Base-by-base conservation (phyloP, 1,140 invertebrate genomes). In the Lutraria rhynchaena region DNA sequence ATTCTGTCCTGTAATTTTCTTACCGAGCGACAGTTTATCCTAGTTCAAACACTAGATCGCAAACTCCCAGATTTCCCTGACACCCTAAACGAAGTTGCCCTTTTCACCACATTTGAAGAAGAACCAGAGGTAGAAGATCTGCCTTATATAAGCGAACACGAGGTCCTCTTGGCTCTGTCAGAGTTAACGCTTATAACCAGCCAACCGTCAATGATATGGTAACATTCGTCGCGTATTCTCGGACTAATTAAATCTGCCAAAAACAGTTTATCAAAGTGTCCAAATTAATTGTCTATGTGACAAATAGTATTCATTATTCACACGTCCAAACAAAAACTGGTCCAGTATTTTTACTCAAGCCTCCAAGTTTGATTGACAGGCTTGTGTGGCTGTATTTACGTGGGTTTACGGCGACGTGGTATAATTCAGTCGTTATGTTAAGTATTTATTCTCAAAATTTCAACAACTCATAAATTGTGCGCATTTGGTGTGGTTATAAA, bases 241-340 rank as follows among this genome's bases (percentile, higher is more conserved):
- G 69, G 2, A 71, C 19, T 55, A 57, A 55, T 35, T 71, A 71
- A 57, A 55, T 22, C 46, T 71, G 69, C 57, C 69, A 71, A 53
- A 51, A 55, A 53, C 4, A 22, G 27, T 22, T 55, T 31, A 41
- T 71, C 69, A 71, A 71, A 71, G 69, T 71, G 69, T 71, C 69
- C 27, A 15, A 1, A 17, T 55, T 71, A 53, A 70, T 53, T 71
- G 51, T 71, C 22, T n/a, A 15, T 55, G 24, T 71, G 69, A 71
- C 53, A 55, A 71, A 71, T 27, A 46, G 22, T 41, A 37, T 57
- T 55, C 51, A 71, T 55, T 37, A 15, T 55, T 71, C 46, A 71
- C 69, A 71, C 69, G 24, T 71, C 29, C 35, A 51, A 29, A 24
- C 63, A 67, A 67, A 67, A 67, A 67, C 63, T 31, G 41, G 41